Conservation (phyloP, 1,140 invertebrate species). For the Saccostrea glomerata region DNA sequence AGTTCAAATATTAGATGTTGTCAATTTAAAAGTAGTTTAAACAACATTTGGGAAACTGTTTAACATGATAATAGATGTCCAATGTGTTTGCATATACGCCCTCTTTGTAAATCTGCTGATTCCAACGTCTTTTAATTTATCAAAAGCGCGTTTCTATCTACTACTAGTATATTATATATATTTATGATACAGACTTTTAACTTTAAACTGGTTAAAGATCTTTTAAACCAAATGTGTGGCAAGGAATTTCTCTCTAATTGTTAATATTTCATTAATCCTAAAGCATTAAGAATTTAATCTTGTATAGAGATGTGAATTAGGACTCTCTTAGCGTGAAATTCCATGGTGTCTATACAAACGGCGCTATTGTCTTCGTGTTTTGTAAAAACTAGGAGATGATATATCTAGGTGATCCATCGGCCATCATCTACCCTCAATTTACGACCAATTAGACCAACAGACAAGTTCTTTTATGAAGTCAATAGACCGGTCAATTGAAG, state of each 20-base stretch:
- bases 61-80: not conserved
- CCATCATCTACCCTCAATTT: not conserved
- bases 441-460: constrained; percentile 12
- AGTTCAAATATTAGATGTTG: constrained; percentile 1
- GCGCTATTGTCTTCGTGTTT: not conserved
- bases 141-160: not conserved
- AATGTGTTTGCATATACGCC: not conserved
- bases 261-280: constrained; percentile 1
- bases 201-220: not conserved
- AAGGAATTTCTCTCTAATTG: not conserved
- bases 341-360: not conserved
- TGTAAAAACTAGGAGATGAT: not conserved
- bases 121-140: not conserved
- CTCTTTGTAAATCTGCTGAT: not conserved
- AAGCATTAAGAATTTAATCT: constrained; percentile 7
- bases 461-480: not conserved
- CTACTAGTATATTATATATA: not conserved
- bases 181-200: not conserved
- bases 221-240: not conserved
- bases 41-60: not conserved
- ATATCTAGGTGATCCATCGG: not conserved
- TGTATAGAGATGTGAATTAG: not conserved
- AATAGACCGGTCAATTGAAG: not conserved
- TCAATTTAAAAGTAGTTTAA: constrained; percentile 24
- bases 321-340: not conserved